Evolutionary conservation across 2,888 invertebrate genomes (phyloP).

Genomic region (Chesias legatella): DNA sequence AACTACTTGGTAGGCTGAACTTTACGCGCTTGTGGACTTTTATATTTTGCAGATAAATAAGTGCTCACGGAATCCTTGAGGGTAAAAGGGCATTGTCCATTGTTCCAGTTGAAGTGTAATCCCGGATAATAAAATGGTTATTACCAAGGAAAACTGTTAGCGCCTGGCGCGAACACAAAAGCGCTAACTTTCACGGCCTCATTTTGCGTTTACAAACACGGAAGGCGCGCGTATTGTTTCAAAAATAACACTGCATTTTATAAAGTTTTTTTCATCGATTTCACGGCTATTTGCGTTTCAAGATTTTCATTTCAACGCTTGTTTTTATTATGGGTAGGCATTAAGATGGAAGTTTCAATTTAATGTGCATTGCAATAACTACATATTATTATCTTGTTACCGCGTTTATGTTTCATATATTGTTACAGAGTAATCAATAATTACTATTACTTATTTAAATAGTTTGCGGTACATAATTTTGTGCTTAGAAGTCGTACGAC

Average conservation of each 20-base stretch:
- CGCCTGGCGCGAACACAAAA: slow-evolving; percentile 47
- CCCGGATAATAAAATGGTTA: slow-evolving; percentile 31
- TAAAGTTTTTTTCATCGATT: slow-evolving; percentile 42
- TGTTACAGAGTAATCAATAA: no score
- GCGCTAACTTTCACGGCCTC: slow-evolving; percentile 41
- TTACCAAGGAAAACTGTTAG: slow-evolving; percentile 38
- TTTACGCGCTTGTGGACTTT: slow-evolving; percentile 32
- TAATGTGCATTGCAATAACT: no score
- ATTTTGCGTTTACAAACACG: slow-evolving; percentile 28
- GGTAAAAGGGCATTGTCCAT: slow-evolving; percentile 29
- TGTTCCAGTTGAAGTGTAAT: slow-evolving; percentile 28
- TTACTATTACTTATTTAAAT: no score
- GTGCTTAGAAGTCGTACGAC: no score
- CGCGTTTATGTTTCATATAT: no score
- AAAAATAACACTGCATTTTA: slow-evolving; percentile 35
- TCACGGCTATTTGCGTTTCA: slow-evolving; percentile 50
- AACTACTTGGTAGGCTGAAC: slow-evolving; percentile 30
- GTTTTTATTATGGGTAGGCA: slow-evolving; percentile 5
- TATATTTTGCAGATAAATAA: slow-evolving; percentile 35
- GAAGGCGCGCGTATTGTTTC: slow-evolving; percentile 37
- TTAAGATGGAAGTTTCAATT: no score
- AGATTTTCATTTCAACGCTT: slow-evolving; percentile 23
- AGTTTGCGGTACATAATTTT: no score
- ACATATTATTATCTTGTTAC: no score
- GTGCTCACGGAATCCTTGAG: slow-evolving; percentile 21